Conservation (phyloP, 1,140 invertebrate genomes). For the Nephotettix cincticeps region DNA sequence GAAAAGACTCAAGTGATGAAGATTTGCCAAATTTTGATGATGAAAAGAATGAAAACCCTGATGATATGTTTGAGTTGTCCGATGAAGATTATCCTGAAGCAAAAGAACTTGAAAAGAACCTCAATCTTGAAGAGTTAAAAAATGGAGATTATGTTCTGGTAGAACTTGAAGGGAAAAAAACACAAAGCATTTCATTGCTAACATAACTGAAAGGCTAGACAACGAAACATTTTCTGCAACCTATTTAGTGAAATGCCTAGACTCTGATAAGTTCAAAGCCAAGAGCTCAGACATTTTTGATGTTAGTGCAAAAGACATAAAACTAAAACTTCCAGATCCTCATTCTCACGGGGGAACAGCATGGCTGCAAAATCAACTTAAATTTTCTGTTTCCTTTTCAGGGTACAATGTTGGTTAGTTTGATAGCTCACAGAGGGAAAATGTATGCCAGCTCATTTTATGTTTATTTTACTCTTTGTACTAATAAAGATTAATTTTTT, state of each 20-base stretch:
- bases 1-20: background rate
- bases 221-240: background rate
- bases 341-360: background rate
- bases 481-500: background rate
- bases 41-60: background rate
- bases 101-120: background rate
- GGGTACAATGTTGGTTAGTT: background rate
- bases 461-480: background rate
- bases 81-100: background rate
- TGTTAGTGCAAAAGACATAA: background rate
- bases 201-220: background rate
- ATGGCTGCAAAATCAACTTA: background rate
- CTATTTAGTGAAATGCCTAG: slow-evolving; percentile 9
- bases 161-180: too few species aligned
- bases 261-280: background rate
- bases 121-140: background rate
- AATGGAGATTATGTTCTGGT: too few species aligned
- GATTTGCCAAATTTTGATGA: background rate
- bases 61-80: background rate
- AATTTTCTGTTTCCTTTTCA: slow-evolving; percentile 2
- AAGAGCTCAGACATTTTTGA: background rate
- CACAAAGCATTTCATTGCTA: background rate
- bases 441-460: background rate
- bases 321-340: background rate
- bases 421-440: background rate